Conservation (phyloP, 2,797 vertebrate genomes). For the Hydrophis major region DNA sequence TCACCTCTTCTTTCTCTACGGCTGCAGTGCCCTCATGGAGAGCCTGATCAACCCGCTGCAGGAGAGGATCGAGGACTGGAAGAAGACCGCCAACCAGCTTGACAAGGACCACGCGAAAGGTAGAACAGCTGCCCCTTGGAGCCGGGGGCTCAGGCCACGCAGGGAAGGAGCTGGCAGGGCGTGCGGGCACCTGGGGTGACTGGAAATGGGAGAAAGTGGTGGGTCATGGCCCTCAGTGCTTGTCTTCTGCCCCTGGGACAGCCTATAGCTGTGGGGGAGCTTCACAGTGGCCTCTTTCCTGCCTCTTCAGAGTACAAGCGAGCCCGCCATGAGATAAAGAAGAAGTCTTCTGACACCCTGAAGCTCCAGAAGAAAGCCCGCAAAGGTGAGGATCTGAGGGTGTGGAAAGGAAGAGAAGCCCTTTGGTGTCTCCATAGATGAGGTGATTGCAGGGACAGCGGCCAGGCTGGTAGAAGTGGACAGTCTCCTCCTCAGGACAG, state of each 20-base stretch:
- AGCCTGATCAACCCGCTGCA: conserved; percentile 93
- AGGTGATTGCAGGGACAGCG: neutral
- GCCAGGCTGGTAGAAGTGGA: neutral
- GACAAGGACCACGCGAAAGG: conserved; percentile 99
- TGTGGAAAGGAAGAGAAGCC: neutral
- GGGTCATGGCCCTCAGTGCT: neutral
- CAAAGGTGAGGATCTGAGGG: conserved; percentile 81
- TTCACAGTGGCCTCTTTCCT: neutral
- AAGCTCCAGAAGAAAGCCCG: conserved; percentile 97
- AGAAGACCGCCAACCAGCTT: conserved; percentile 91
- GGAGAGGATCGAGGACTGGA: conserved; percentile 97
- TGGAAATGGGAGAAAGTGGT: neutral
- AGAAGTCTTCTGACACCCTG: conserved; percentile 93
- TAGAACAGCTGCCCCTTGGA: conserved; percentile 32
- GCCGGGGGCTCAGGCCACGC: neutral
- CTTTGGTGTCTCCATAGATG: too few species aligned
- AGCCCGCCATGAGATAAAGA: conserved; percentile 96
- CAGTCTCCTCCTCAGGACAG: neutral
- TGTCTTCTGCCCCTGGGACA: neutral
- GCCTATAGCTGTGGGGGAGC: neutral
- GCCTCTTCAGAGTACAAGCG: conserved; percentile 87
- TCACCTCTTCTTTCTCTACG: neutral
- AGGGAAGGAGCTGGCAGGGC: neutral
- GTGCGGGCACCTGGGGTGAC: neutral
- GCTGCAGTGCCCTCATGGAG: conserved; percentile 88